Evolutionary conservation across 2,888 invertebrate genomes (phyloP).

Genomic region (Arge pagana): DNA sequence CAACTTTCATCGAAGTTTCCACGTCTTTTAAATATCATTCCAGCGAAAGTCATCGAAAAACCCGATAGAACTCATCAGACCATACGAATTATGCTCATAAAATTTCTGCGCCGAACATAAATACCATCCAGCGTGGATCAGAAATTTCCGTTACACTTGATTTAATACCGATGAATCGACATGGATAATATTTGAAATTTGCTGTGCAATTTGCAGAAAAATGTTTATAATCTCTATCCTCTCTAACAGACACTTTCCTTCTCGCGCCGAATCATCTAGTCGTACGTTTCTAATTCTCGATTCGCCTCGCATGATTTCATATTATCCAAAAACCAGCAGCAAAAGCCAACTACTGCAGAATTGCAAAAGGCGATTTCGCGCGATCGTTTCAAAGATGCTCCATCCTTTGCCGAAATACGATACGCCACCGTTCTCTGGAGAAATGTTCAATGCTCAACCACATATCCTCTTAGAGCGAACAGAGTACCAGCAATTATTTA

Average conservation of each 20-base stretch:
- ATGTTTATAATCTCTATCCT: not conserved
- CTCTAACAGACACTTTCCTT: too few relatives aligned
- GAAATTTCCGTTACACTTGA: not conserved
- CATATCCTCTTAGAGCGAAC: conserved; percentile 6
- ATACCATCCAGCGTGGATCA: not conserved
- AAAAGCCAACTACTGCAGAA: not conserved
- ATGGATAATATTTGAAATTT: conserved; percentile 1
- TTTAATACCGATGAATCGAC: conserved; percentile 3
- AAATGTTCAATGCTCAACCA: not conserved
- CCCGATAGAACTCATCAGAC: not conserved
- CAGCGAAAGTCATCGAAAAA: not conserved
- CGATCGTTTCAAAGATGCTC: not conserved
- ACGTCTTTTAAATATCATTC: too few relatives aligned
- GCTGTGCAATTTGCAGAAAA: not conserved
- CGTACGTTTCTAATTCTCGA: too few relatives aligned
- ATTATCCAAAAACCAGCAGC: too few relatives aligned
- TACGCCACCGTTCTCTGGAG: not conserved
- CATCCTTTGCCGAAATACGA: not conserved
- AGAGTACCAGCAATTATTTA: conserved; percentile 22
- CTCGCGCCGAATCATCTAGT: too few relatives aligned
- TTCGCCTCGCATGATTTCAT: too few relatives aligned
- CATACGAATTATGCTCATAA: not conserved
- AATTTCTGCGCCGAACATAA: not conserved
- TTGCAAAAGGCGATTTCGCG: not conserved
- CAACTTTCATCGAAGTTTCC: too few relatives aligned